Conservation (phyloP, 2,113 vertebrate species). For the Dascyllus trimaculatus region DNA sequence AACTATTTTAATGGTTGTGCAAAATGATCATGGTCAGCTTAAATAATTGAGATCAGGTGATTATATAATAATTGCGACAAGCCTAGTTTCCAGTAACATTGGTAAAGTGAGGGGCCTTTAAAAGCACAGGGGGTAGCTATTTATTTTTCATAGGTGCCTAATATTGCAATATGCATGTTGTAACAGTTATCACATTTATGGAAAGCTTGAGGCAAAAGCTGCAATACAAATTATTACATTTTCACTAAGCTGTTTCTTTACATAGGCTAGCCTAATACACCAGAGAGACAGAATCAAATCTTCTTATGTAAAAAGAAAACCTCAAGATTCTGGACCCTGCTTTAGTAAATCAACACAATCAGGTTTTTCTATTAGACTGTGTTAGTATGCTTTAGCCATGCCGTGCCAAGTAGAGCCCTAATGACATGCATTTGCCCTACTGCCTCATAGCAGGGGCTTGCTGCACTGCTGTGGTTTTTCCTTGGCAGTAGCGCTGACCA, state of each 20-base stretch:
- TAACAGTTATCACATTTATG: background rate
- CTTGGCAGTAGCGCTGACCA: background rate
- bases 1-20: too few species aligned
- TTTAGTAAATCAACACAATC: slow-evolving; percentile 16
- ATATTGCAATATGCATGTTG: background rate
- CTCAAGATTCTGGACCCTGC: slow-evolving; percentile 3
- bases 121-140: slow-evolving; percentile 10
- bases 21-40: too few species aligned
- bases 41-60: too few species aligned
- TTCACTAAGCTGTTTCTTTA: background rate
- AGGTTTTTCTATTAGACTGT: slow-evolving; percentile 4
- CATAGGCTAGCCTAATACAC: background rate
- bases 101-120: slow-evolving; percentile 27
- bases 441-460: slow-evolving; percentile 1
- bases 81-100: slow-evolving; percentile 27
- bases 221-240: background rate
- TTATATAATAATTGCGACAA: too few species aligned
- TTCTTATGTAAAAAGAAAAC: slow-evolving; percentile 6
- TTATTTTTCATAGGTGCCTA: slow-evolving; percentile 11
- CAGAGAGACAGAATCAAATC: background rate
- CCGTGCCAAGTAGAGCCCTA: background rate
- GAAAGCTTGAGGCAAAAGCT: background rate
- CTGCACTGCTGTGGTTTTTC: background rate
- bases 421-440: background rate
- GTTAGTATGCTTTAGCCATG: slow-evolving; percentile 4